Conservation (phyloP, 2,888 invertebrate species). For the Pyrochroa serraticornis region DNA sequence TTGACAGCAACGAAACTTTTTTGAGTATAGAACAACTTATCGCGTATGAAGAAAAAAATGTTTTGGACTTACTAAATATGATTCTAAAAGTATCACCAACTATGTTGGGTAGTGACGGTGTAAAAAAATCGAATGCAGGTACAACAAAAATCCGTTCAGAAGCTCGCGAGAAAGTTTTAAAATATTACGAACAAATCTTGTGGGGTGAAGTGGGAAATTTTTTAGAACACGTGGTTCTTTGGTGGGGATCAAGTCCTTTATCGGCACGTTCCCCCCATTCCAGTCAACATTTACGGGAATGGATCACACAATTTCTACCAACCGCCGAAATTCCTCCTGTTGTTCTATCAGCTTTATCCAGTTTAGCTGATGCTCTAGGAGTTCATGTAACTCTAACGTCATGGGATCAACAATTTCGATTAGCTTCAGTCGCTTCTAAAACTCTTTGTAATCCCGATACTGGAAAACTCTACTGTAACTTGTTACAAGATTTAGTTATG, state of each 20-base stretch:
- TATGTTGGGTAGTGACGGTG: slow-evolving; percentile 67
- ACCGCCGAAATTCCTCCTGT: slow-evolving; percentile 66
- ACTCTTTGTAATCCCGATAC: slow-evolving; percentile 48
- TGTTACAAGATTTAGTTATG: slow-evolving; percentile 72
- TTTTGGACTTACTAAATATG: slow-evolving; percentile 66
- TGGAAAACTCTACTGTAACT: slow-evolving; percentile 63
- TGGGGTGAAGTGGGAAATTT: slow-evolving; percentile 84
- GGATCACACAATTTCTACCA: slow-evolving; percentile 67
- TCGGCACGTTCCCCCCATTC: slow-evolving; percentile 69
- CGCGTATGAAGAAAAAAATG: slow-evolving; percentile 71
- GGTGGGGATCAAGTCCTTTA: slow-evolving; percentile 81
- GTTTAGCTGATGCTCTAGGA: slow-evolving; percentile 77
- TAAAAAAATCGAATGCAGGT: slow-evolving; percentile 62
- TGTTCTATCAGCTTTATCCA: slow-evolving; percentile 73
- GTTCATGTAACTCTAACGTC: slow-evolving; percentile 79
- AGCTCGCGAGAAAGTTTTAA: slow-evolving; percentile 67
- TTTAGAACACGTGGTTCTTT: slow-evolving; percentile 80
- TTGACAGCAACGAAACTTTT: slow-evolving; percentile 52
- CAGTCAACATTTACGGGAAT: slow-evolving; percentile 69
- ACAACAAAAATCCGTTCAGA: slow-evolving; percentile 64
- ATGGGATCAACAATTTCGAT: slow-evolving; percentile 74
- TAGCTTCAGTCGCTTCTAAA: slow-evolving; percentile 61
- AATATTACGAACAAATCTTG: slow-evolving; percentile 75
- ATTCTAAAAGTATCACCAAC: slow-evolving; percentile 65
- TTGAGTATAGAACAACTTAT: slow-evolving; percentile 69